Percentiles rank a stretch among this genome's conserved stretches.
phyloP scores from a whole-genome alignment of 2,888 invertebrate species.

The Drosophila meridiana region DNA sequence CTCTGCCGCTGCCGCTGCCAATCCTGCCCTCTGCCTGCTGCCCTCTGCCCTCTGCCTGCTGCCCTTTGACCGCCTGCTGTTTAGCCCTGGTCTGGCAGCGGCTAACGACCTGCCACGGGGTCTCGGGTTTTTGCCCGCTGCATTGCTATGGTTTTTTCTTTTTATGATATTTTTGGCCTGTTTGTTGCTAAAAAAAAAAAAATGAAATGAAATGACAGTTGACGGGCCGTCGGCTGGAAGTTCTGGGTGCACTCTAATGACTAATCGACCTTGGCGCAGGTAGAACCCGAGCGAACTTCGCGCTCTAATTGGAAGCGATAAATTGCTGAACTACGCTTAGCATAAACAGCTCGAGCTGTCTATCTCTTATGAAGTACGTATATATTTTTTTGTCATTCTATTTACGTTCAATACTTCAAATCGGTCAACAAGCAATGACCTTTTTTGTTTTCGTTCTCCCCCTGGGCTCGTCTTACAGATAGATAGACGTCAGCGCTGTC shows the following conservation, averaged over 20 bases:
- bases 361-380: constrained; percentile 10
- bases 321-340: constrained; percentile 33
- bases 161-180: constrained; percentile 66
- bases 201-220: constrained; percentile 49
- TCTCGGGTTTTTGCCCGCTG: constrained; percentile 46
- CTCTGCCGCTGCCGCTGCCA: constrained; percentile 8
- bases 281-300: constrained; percentile 40
- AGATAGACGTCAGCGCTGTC: constrained; percentile 35
- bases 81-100: constrained; percentile 33
- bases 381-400: constrained; percentile 17
- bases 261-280: constrained; percentile 75
- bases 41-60: background rate
- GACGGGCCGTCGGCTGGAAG: constrained; percentile 35
- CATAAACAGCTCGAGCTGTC: constrained; percentile 3
- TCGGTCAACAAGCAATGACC: constrained; percentile 61
- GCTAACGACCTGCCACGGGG: constrained; percentile 66
- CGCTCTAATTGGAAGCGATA: constrained; percentile 69
- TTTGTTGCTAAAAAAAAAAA: constrained; percentile 46
- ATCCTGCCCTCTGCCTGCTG: constrained; percentile 25
- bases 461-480: background rate
- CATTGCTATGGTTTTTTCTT: constrained; percentile 73
- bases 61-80: constrained; percentile 19
- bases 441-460: constrained; percentile 43
- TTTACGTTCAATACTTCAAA: constrained; percentile 18
- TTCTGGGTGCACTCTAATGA: constrained; percentile 64